These are phyloP conservation scores for Esperia sulphurella DNA, from an alignment of 2,888 invertebrate genomes.

Conservation along the genomic window DNA sequence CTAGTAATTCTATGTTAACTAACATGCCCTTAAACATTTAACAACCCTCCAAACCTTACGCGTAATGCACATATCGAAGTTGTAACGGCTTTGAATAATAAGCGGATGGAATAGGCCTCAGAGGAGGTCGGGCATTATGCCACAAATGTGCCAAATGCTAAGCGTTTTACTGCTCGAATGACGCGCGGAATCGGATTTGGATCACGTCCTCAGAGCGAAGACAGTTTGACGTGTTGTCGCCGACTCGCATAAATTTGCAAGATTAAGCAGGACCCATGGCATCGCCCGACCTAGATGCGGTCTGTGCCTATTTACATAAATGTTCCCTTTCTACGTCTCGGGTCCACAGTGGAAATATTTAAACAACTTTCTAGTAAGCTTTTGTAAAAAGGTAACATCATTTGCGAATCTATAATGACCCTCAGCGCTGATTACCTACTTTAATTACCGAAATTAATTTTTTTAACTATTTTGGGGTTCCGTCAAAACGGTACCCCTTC, in stretches of 20 bases:
- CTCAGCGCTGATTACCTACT: neutral
- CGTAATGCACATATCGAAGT: slow-evolving; percentile 29
- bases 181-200: slow-evolving; percentile 71
- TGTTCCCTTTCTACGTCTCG: slow-evolving; percentile 39
- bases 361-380: neutral
- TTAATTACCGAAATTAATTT: neutral
- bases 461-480: too few relatives aligned
- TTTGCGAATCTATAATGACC: neutral
- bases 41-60: neutral
- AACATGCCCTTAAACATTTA: neutral
- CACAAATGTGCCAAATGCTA: slow-evolving; percentile 70
- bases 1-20: neutral
- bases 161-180: slow-evolving; percentile 71
- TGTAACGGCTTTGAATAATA: slow-evolving; percentile 59
- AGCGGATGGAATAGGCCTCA: slow-evolving; percentile 48
- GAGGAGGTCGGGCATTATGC: slow-evolving; percentile 59
- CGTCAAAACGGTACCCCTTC: too few relatives aligned
- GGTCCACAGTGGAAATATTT: slow-evolving; percentile 6
- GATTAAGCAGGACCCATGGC: slow-evolving; percentile 58
- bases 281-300: slow-evolving; percentile 40
- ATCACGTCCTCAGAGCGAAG: slow-evolving; percentile 67
- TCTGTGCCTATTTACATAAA: slow-evolving; percentile 62
- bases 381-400: neutral
- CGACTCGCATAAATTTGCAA: slow-evolving; percentile 77
- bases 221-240: slow-evolving; percentile 72